Conservation (phyloP, 2,113 vertebrate genomes). For the Collichthys lucidus region DNA sequence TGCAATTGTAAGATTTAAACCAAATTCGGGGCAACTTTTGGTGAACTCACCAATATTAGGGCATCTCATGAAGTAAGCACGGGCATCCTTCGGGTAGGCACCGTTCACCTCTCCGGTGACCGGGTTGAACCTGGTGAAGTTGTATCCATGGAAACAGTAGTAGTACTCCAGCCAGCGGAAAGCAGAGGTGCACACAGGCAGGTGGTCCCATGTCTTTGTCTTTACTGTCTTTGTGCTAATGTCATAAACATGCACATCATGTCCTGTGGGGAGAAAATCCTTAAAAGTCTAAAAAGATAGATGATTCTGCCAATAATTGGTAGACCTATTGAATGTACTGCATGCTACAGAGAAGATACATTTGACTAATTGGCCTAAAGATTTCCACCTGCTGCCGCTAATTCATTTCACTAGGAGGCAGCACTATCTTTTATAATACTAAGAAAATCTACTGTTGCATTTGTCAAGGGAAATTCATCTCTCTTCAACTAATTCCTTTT, state of each 20-base stretch:
- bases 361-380: background rate
- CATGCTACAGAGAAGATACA: background rate
- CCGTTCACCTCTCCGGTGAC: slow-evolving; percentile 75
- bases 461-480: background rate
- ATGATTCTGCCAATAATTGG: background rate
- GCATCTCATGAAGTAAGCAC: slow-evolving; percentile 89
- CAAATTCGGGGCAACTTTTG: too few relatives aligned
- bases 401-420: slow-evolving; percentile 13
- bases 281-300: background rate
- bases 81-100: slow-evolving; percentile 84
- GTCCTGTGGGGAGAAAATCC: slow-evolving; percentile 51
- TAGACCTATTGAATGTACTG: background rate
- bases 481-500: too few relatives aligned
- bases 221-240: slow-evolving; percentile 80
- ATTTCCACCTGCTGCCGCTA: background rate
- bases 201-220: slow-evolving; percentile 79
- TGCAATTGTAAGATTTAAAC: background rate
- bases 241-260: slow-evolving; percentile 82
- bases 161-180: slow-evolving; percentile 88
- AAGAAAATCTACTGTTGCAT: background rate
- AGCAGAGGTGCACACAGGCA: slow-evolving; percentile 85
- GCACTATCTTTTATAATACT: background rate
- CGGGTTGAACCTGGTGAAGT: slow-evolving; percentile 88
- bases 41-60: slow-evolving; percentile 81
- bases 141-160: slow-evolving; percentile 89